A percentile compares a stretch with the other conserved stretches of the same genome.
phyloP scores from a whole-genome alignment of 1,140 invertebrate genomes.

The Magallana angulata region DNA sequence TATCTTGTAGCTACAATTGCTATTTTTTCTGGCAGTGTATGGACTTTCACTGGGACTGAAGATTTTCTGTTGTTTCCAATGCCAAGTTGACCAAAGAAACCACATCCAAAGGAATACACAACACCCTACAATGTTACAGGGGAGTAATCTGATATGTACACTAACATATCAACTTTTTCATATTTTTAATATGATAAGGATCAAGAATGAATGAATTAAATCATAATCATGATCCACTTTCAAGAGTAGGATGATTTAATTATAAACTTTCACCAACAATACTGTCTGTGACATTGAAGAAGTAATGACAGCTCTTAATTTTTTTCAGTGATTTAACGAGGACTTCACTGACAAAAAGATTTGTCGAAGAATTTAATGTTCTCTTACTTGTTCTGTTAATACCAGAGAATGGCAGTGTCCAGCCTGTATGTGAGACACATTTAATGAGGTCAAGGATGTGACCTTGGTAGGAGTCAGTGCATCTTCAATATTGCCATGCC shows the following conservation, averaged over 20 bases:
- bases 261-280: too few relatives aligned
- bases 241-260: too few relatives aligned
- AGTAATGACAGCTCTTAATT: background rate
- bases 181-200: too few relatives aligned
- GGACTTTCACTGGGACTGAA: slow-evolving; percentile 83
- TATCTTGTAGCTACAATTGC: slow-evolving; percentile 87
- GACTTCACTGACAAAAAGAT: background rate
- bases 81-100: slow-evolving; percentile 89
- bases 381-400: slow-evolving; percentile 82
- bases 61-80: slow-evolving; percentile 83
- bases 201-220: too few relatives aligned
- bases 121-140: slow-evolving; percentile 79
- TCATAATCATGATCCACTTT: too few relatives aligned
- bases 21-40: slow-evolving; percentile 82
- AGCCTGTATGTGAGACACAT: slow-evolving; percentile 82
- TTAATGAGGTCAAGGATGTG: slow-evolving; percentile 78
- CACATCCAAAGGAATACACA: slow-evolving; percentile 88
- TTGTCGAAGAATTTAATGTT: background rate
- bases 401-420: slow-evolving; percentile 89
- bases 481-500: slow-evolving; percentile 87
- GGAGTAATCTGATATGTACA: background rate
- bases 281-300: too few relatives aligned
- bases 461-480: slow-evolving; percentile 83
- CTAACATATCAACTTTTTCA: too few relatives aligned
- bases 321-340: background rate